Percentiles rank a stretch among this genome's conserved stretches.
Conservation (phyloP, 2,888 invertebrate species). For the Apeira syringaria region DNA sequence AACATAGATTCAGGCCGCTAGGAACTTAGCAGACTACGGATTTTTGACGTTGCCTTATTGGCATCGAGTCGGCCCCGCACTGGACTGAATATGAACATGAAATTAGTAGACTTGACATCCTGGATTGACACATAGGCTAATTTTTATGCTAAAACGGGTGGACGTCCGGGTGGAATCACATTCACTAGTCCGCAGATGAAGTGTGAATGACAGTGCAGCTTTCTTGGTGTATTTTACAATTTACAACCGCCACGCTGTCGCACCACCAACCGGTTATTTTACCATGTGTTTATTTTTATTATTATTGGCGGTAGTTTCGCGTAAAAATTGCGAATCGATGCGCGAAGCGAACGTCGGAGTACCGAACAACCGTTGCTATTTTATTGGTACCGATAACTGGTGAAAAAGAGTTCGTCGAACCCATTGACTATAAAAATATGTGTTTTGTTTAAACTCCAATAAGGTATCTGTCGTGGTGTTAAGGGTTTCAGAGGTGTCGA, state of each 20-base stretch:
- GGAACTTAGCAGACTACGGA: too few species aligned
- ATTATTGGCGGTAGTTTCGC: background rate
- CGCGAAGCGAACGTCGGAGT: slow-evolving; percentile 28
- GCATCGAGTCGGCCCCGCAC: too few species aligned
- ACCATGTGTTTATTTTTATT: background rate
- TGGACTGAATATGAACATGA: too few species aligned
- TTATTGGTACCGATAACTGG: slow-evolving; percentile 30
- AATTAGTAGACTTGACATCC: too few species aligned
- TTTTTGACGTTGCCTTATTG: too few species aligned
- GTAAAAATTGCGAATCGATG: slow-evolving; percentile 15
- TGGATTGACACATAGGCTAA: too few species aligned
- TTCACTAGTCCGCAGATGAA: too few species aligned
- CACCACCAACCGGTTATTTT: slow-evolving; percentile 5
- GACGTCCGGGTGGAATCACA: too few species aligned
- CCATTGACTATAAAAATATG: slow-evolving; percentile 33
- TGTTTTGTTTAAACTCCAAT: background rate
- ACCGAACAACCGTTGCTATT: slow-evolving; percentile 27
- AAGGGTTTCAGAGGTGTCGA: too few species aligned
- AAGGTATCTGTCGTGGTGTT: background rate
- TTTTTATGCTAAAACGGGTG: too few species aligned
- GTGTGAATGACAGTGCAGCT: background rate
- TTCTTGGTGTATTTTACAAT: slow-evolving; percentile 13
- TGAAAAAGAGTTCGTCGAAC: slow-evolving; percentile 43
- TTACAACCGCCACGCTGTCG: background rate
- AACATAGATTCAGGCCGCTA: too few species aligned